Evolutionary conservation across 37 sponge, comb jelly and placozoan genomes (phyloP).

Genomic region (Diacarnus erythraeanus): DNA sequence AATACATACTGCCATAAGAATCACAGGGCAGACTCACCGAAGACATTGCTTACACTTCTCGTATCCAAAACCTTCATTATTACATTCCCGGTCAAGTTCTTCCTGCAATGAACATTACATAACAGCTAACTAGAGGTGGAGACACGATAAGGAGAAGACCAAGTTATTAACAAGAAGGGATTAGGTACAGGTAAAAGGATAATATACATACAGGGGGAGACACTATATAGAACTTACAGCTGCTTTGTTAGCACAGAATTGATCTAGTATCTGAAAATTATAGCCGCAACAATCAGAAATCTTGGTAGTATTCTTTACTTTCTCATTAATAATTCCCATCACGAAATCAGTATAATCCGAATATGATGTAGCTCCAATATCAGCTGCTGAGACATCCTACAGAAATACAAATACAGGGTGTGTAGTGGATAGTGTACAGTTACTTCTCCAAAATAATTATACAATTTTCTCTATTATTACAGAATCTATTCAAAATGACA

Average conservation of each 20-base stretch:
- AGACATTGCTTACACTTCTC: slow-evolving; percentile 38
- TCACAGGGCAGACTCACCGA: background rate
- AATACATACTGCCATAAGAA: background rate
- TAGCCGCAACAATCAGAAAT: slow-evolving; percentile 47
- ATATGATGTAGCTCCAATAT: background rate
- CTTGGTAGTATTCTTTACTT: background rate
- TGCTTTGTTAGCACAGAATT: slow-evolving; percentile 63
- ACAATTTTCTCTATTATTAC: no score
- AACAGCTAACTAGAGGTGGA: no score
- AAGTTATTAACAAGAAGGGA: no score
- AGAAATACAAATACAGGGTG: no score
- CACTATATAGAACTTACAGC: slow-evolving; percentile 28
- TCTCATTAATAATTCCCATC: background rate
- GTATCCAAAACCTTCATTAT: slow-evolving; percentile 37
- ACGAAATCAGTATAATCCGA: background rate
- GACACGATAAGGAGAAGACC: no score
- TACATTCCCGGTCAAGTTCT: background rate
- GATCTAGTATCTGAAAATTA: slow-evolving; percentile 67
- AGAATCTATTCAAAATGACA: no score
- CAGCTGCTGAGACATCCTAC: background rate
- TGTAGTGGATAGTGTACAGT: no score
- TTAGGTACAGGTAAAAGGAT: background rate
- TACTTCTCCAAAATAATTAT: no score
- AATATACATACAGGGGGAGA: background rate
- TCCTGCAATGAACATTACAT: background rate